Evolutionary conservation across 1,140 invertebrate genomes (phyloP).

Genomic region (Triops longicaudatus): DNA sequence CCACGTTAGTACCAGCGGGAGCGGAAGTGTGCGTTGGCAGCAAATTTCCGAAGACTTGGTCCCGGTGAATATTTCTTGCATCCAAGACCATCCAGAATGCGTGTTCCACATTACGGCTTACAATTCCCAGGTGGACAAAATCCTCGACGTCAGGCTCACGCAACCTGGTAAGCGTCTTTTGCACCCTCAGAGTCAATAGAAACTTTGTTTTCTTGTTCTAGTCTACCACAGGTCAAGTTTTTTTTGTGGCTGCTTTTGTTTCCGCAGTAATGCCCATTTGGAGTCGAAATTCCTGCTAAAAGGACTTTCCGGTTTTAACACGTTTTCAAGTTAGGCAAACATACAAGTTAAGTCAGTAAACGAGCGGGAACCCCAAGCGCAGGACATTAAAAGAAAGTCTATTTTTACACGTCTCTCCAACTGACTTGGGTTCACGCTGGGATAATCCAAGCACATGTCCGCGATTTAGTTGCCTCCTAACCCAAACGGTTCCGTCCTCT

Average conservation of each 20-base stretch:
- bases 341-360: background rate
- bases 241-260: background rate
- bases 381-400: background rate
- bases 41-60: constrained; percentile 95
- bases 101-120: constrained; percentile 97
- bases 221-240: background rate
- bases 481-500: background rate
- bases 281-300: background rate
- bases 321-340: background rate
- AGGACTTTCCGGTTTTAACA: background rate
- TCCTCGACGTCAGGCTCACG: constrained; percentile 88
- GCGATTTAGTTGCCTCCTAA: background rate
- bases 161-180: constrained; percentile 72
- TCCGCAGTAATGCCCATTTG: background rate
- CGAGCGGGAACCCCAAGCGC: background rate
- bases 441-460: constrained; percentile 2
- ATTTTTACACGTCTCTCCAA: background rate
- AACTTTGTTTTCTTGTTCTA: background rate
- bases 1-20: constrained; percentile 80
- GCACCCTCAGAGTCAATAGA: background rate
- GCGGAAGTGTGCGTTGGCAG: constrained; percentile 88
- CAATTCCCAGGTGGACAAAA: constrained; percentile 96
- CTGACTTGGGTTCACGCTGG: background rate
- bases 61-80: constrained; percentile 93
- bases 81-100: constrained; percentile 82